Evolutionary conservation across 2,113 vertebrate genomes (phyloP), one percentile per base, ranked within the genome.

Genomic region (Anarrhichthys ocellatus): DNA sequence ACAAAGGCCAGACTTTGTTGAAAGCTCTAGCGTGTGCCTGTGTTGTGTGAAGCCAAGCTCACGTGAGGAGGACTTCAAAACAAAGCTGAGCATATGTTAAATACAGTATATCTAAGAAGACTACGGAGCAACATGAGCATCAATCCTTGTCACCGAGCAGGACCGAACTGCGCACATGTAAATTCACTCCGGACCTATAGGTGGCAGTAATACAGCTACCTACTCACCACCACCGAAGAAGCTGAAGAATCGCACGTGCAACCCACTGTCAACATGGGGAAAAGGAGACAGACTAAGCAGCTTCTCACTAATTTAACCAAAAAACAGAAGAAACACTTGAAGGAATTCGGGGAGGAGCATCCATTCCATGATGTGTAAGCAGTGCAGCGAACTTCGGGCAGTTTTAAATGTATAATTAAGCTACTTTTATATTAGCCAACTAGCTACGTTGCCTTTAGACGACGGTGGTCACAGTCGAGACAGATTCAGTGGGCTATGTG

Each of bases 321-420:
- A 87, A 97, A 96, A 88, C 97, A 98, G 87, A 98, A 96, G 93
- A 96, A 95, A 81, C 97, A 99, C 14, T 89, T 99, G 2, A 94
- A 95, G 80, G 97, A 98, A 15, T 99, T 98, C 78, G 98, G 98
- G 89, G 98, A 99, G 92, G 94, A 97, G 82, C 98, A 99, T 72
- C 98, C 98, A 0, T 97, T 97, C 72, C 89, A 96, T 14, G 97
- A 99, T 70, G 83, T 85, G 98, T 98, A 89, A 91, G 96, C 72
- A 32, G 9, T 1, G 5, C 11, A 66, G 0, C 0, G 7, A 24
- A 5, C 5, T 38, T 6, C 11, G 14, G 5, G 4, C 5, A 15
- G 24, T 36, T 11, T 40, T 7, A 6, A 46, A 40, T 1, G 8
- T 48, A 10, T 0, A n/a, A 29, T 24, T 0, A 17, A 18, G 44